A percentile compares a stretch with the other conserved stretches of the same genome.
These are phyloP conservation scores for Periophthalmodon schlosseri DNA, from an alignment of 2,113 vertebrate genomes.

Conservation along the genomic window DNA sequence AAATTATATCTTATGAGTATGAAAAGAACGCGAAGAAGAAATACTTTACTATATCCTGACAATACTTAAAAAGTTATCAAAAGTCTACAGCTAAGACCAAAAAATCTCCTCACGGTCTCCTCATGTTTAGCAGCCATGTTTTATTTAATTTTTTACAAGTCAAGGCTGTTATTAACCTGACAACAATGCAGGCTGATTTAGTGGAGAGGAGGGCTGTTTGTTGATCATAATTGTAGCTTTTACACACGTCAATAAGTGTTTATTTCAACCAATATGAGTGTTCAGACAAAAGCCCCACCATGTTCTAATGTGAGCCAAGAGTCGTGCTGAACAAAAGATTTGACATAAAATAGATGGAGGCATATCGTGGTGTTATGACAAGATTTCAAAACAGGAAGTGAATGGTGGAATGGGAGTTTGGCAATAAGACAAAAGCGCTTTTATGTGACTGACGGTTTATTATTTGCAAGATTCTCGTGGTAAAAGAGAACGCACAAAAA, in stretches of 20 bases:
- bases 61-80: too few relatives aligned
- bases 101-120: too few relatives aligned
- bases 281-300: constrained; percentile 11
- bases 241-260: constrained; percentile 7
- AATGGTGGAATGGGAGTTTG: not conserved
- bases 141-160: constrained; percentile 1
- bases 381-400: not conserved
- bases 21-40: too few relatives aligned
- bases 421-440: constrained; percentile 1
- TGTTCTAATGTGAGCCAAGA: not conserved
- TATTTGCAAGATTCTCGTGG: constrained; percentile 3
- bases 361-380: not conserved
- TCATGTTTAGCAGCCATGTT: too few relatives aligned
- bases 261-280: constrained; percentile 26
- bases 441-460: constrained; percentile 3
- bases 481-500: not conserved
- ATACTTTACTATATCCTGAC: too few relatives aligned
- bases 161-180: constrained; percentile 27
- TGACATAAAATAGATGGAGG: not conserved
- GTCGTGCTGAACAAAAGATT: constrained; percentile 16
- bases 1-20: too few relatives aligned
- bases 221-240: constrained; percentile 7
- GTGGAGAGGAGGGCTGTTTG: constrained; percentile 22
- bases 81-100: too few relatives aligned
- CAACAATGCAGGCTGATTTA: constrained; percentile 34